Evolutionary conservation across 2,113 vertebrate species (phyloP).

Genomic region (Butastur rufipennis): DNA sequence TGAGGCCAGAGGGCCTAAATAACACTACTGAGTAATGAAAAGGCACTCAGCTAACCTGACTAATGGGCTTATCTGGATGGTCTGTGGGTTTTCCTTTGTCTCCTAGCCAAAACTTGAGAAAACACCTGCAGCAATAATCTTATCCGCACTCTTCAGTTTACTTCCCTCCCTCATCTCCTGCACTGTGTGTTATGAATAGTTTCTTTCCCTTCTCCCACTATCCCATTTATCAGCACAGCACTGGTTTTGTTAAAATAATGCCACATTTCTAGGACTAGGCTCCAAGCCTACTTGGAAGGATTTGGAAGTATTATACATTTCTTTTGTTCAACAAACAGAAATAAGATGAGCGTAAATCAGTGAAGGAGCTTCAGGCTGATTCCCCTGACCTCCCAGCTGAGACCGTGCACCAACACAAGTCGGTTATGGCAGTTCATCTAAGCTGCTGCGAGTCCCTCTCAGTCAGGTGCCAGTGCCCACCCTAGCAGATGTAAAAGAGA

Average conservation of each 20-base stretch:
- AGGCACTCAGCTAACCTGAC: background rate
- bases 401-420: rapidly evolving
- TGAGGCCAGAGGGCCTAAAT: background rate
- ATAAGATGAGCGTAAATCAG: background rate
- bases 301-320: background rate
- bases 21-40: background rate
- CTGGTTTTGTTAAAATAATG: conserved; percentile 5
- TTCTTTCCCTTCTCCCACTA: background rate
- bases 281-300: background rate
- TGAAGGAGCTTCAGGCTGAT: background rate
- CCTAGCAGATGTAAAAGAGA: background rate
- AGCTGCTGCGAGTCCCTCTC: background rate
- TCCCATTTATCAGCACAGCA: background rate
- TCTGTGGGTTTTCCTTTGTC: conserved; percentile 16
- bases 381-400: background rate
- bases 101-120: conserved; percentile 6
- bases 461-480: background rate
- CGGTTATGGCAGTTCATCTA: background rate
- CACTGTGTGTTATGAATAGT: background rate
- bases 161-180: background rate
- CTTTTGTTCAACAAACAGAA: background rate
- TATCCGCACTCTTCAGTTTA: conserved; percentile 22
- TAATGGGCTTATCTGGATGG: conserved; percentile 25
- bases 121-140: conserved; percentile 36
- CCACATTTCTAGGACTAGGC: background rate